A percentile compares a stretch with the other conserved stretches of the same genome.
phyloP scores from a whole-genome alignment of 2,113 vertebrate species.

The Equus przewalskii region DNA sequence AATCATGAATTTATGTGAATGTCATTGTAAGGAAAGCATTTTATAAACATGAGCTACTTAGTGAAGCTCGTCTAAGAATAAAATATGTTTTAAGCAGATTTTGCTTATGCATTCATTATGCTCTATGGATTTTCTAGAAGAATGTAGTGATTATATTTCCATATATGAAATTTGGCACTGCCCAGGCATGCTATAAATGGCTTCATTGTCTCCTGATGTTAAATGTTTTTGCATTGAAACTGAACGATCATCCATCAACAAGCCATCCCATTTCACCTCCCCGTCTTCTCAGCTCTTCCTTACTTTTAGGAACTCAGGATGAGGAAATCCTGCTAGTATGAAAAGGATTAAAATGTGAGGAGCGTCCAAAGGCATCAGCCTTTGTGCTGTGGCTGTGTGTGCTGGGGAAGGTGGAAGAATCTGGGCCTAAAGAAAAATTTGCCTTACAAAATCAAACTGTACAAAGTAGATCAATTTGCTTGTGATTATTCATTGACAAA shows the following conservation, averaged over 20 bases:
- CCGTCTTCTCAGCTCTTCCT: constrained; percentile 31
- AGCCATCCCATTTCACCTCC: constrained; percentile 45
- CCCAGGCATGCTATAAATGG: constrained; percentile 45
- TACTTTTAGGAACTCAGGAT: constrained; percentile 18
- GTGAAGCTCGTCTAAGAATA: constrained; percentile 59
- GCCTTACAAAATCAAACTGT: constrained; percentile 1
- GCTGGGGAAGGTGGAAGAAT: neutral
- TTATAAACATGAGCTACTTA: constrained; percentile 72
- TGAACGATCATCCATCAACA: constrained; percentile 48
- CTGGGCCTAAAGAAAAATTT: constrained; percentile 10
- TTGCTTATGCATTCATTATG: constrained; percentile 56
- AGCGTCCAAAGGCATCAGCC: neutral
- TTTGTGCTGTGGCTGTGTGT: neutral
- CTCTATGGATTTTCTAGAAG: constrained; percentile 46
- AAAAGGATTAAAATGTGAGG: neutral
- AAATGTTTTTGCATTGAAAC: constrained; percentile 57
- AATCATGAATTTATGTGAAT: constrained; percentile 66
- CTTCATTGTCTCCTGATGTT: constrained; percentile 47
- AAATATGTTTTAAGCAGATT: constrained; percentile 65
- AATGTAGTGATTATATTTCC: constrained; percentile 60
- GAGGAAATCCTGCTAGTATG: constrained; percentile 17
- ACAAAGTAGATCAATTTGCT: constrained; percentile 53
- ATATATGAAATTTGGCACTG: constrained; percentile 54
- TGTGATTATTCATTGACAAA: constrained; percentile 46
- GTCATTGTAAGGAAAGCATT: constrained; percentile 66